Base-by-base conservation (phyloP, 2,888 invertebrate genomes). In the Eupeodes luniger region DNA sequence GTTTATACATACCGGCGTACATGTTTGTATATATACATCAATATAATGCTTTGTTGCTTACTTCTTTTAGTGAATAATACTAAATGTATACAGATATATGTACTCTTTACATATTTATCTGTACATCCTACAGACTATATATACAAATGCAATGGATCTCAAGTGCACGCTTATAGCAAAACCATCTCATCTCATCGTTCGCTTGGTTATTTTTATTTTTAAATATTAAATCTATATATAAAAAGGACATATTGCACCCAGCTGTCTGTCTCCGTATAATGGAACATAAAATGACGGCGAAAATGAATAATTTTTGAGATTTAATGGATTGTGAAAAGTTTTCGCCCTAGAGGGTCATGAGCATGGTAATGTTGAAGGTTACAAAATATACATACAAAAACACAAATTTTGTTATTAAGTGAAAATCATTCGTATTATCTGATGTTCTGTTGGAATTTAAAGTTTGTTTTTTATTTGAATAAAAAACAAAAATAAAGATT, bases 221-320 rank as follows among this genome's bases (percentile, higher is more conserved):
- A 49, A 10, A 49, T 51, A 51, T 12, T 44, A 49, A 27, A 27
- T 27, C 27, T 44, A 57, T 12, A 61, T 59, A 59, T 59, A 47
- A 74, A 74, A 57, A 47, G 55, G 55, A 49, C 47, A 66, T 62
- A 74, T 47, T 72, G 70, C 67, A 79, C 47, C 61, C 64, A 78
- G 59, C 74, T 74, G 66, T 61, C 40, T 64, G 57, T 53, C 47
- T 34, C 14, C 70, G 62, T 59, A 27, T 27, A 70, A 81, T 64
- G 76, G 57, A 64, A 64, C 69, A 72, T 66, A 81, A 81, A 81
- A 85, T 81, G 76, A 57, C 57, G 40, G 59, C 55, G 75, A 76
- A 81, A 78, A 76, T 69, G 81, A 81, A 85, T 85, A 70, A 85
- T 81, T 81, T 27, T 81, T 85, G 6, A 72, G 76, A 85, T 55